These are phyloP conservation scores for Oryzias javanicus DNA, from an alignment of 2,113 vertebrate species.

Conservation along the genomic window DNA sequence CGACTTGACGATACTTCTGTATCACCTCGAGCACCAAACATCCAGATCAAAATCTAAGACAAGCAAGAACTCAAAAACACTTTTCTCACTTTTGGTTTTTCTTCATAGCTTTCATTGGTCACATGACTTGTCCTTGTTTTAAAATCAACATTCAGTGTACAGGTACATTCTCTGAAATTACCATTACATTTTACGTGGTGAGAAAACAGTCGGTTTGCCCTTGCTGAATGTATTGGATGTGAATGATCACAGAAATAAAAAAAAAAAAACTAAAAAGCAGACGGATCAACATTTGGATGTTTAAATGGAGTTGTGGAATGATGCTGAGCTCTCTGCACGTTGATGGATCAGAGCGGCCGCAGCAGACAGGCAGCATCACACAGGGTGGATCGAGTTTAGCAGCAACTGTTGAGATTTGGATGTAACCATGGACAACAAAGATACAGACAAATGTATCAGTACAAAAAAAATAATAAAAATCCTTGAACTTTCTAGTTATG, in stretches of 20 bases:
- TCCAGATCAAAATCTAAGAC: conserved; percentile 42
- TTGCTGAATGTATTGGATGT: conserved; percentile 56
- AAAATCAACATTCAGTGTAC: conserved; percentile 74
- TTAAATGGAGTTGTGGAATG: conserved; percentile 32
- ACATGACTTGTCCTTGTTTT: conserved; percentile 46
- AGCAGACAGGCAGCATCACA: conserved; percentile 51
- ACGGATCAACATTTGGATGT: conserved; percentile 43
- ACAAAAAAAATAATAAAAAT: conserved; percentile 47
- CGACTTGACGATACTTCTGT: conserved; percentile 53
- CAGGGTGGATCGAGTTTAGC: conserved; percentile 67
- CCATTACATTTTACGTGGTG: conserved; percentile 63
- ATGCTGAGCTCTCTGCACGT: conserved; percentile 53
- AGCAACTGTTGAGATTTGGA: conserved; percentile 73
- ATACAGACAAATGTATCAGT: conserved; percentile 62
- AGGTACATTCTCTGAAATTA: conserved; percentile 76
- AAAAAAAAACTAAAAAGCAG: conserved; percentile 45
- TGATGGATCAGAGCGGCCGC: conserved; percentile 41
- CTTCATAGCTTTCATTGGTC: conserved; percentile 46
- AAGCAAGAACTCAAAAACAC: conserved; percentile 31
- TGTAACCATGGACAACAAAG: conserved; percentile 64
- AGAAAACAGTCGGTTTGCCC: conserved; percentile 67
- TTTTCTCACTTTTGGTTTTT: conserved; percentile 37
- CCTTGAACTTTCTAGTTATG: conserved; percentile 55
- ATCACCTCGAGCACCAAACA: conserved; percentile 53
- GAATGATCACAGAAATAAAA: conserved; percentile 31